phyloP scores from a whole-genome alignment of 1,140 invertebrate species.

The Drusus annulatus region DNA sequence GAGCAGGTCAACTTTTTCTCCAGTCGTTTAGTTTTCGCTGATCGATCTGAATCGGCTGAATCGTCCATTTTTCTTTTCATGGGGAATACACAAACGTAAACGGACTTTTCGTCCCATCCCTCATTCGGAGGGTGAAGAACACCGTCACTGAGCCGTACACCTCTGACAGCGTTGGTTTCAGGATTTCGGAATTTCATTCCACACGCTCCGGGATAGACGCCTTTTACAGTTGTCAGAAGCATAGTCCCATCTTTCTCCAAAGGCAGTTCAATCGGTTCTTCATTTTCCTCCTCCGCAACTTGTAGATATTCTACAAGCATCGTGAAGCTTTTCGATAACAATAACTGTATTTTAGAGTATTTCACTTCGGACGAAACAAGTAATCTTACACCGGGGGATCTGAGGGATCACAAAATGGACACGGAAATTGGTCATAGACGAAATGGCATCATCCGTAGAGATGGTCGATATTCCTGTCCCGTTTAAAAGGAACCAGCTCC shows the following conservation, averaged over 20 bases:
- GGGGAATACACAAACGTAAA: constrained; percentile 72
- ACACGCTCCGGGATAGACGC: constrained; percentile 94
- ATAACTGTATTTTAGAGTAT: neutral
- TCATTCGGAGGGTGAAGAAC: constrained; percentile 89
- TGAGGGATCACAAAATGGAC: constrained; percentile 12
- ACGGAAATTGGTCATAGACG: neutral
- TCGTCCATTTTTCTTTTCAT: constrained; percentile 94
- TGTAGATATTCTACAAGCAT: constrained; percentile 76
- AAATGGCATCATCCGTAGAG: neutral
- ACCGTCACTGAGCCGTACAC: constrained; percentile 90
- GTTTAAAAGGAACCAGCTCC: too few species aligned
- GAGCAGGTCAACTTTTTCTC: constrained; percentile 94
- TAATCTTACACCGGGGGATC: neutral
- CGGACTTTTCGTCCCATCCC: constrained; percentile 86
- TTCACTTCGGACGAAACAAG: constrained; percentile 1
- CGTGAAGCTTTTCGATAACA: neutral
- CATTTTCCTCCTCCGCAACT: constrained; percentile 91
- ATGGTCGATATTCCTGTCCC: too few species aligned
- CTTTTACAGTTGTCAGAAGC: constrained; percentile 88
- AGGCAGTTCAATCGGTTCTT: constrained; percentile 94
- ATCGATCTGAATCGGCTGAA: constrained; percentile 81
- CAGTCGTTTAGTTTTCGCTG: constrained; percentile 90
- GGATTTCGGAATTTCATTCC: constrained; percentile 94
- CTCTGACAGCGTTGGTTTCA: constrained; percentile 88
- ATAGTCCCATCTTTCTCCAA: constrained; percentile 92